Conservation (phyloP, 1,140 invertebrate genomes). For the Stegodyphus mimosarum region DNA sequence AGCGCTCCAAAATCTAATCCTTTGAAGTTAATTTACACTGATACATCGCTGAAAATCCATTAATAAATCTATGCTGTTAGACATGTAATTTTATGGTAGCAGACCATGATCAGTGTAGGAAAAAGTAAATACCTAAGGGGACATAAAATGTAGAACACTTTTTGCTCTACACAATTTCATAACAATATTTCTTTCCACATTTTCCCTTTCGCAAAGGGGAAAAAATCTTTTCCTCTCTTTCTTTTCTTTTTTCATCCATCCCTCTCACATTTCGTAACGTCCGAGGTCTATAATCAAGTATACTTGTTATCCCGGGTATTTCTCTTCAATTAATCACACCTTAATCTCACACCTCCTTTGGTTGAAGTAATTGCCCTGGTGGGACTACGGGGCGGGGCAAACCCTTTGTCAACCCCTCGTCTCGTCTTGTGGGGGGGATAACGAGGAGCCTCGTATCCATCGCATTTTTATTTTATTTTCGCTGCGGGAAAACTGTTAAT, state of each 20-base stretch:
- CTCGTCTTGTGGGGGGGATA: not conserved
- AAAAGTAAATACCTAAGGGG: too few species aligned
- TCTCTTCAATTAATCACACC: slow-evolving; percentile 58
- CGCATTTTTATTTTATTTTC: slow-evolving; percentile 58
- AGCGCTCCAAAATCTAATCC: too few species aligned
- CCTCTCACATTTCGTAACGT: not conserved
- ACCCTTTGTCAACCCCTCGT: slow-evolving; percentile 33
- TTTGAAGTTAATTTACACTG: too few species aligned
- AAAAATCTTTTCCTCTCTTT: not conserved
- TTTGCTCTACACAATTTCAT: too few species aligned
- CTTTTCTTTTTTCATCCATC: not conserved
- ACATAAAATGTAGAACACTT: too few species aligned
- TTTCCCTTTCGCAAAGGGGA: too few species aligned
- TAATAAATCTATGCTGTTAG: too few species aligned
- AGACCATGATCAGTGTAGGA: too few species aligned
- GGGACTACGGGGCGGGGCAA: slow-evolving; percentile 47
- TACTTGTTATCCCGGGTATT: slow-evolving; percentile 52
- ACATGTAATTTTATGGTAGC: too few species aligned
- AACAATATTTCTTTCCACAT: too few species aligned
- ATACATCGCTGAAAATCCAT: too few species aligned
- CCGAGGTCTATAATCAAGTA: slow-evolving; percentile 37
- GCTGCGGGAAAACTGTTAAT: slow-evolving; percentile 48
- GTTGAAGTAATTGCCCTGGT: slow-evolving; percentile 56
- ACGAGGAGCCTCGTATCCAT: slow-evolving; percentile 22
- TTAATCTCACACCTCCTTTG: slow-evolving; percentile 55